Conservation (phyloP, 2,113 vertebrate species). For the Anguilla rostrata region DNA sequence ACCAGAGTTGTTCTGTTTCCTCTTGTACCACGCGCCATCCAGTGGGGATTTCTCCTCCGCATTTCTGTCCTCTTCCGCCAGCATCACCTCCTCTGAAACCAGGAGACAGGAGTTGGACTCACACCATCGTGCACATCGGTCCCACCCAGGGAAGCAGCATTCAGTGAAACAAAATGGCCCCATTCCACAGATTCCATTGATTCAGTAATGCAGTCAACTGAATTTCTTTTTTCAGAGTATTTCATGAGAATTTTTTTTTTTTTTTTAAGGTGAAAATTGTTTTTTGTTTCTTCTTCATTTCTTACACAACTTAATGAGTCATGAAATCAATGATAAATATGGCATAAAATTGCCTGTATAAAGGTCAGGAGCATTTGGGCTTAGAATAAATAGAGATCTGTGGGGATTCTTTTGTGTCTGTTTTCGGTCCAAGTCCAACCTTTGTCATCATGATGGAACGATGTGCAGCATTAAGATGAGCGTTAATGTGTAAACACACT, state of each 20-base stretch:
- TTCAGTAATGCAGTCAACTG: not conserved
- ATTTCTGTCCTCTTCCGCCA: conserved; percentile 93
- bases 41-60: conserved; percentile 89
- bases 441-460: too few relatives aligned
- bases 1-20: conserved; percentile 69
- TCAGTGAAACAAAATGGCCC: not conserved
- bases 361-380: not conserved
- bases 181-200: not conserved
- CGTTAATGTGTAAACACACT: not conserved
- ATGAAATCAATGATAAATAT: not conserved
- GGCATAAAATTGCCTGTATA: not conserved
- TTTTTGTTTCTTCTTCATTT: not conserved
- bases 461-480: not conserved
- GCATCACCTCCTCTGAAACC: conserved; percentile 92
- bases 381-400: not conserved
- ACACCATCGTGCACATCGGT: not conserved
- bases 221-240: not conserved
- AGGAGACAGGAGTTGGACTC: conserved; percentile 34
- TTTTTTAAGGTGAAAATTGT: too few relatives aligned
- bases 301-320: not conserved
- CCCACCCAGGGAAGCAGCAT: not conserved
- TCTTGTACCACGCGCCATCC: conserved; percentile 82
- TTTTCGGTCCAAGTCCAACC: too few relatives aligned
- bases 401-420: not conserved
- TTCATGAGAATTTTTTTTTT: not conserved